Evolutionary conservation across 2,888 invertebrate species (phyloP), one percentile per base, ranked within the genome.

Genomic region (Aporophyla nigra): DNA sequence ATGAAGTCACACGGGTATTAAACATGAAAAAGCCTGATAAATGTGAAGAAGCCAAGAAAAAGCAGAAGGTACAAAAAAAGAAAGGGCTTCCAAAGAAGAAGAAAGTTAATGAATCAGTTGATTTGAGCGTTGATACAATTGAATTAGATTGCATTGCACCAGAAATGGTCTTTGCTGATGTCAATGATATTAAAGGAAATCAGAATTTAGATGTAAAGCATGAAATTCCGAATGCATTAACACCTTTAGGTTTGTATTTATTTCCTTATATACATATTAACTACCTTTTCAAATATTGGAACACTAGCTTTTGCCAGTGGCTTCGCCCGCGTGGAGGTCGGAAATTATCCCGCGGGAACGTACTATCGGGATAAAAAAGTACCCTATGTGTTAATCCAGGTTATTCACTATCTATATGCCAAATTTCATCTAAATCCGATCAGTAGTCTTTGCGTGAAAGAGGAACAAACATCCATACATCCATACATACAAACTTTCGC

Each of bases 161-260:
- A 0, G 94, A 94, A 74, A 86, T 95, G 69, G 93, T 86, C 0
- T 96, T 96, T 86, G 95, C 95, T 10, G 95, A 96, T 90, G 94
- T 95, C 1, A 93, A 93, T 87, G 91, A 92, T 71, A 81, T 92
- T 7, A 89, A 90, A 69, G 88, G 83, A 67, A 90, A 82, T 67
- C 91, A 90, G 40, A 73, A 82, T 10, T 53, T 88, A 27, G 92
- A 92, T 56, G 87, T 94, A 9, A 95, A 94, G 78, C 79, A 80
- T 63, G 93, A 93, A 79, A 61, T 84, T 0, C 19, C 86, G 6
- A 73, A 73, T 49, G 51, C 73, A 4, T 71, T 84, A 54, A 74
- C 76, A 40, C 59, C 82, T 74, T 56, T 85, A 51, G 87, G 90
- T 88, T 58, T 73, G 88, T 88, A 63, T 84, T 68, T 21, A 24